phyloP scores from a whole-genome alignment of 2,888 invertebrate species.

The Erynnis tages region DNA sequence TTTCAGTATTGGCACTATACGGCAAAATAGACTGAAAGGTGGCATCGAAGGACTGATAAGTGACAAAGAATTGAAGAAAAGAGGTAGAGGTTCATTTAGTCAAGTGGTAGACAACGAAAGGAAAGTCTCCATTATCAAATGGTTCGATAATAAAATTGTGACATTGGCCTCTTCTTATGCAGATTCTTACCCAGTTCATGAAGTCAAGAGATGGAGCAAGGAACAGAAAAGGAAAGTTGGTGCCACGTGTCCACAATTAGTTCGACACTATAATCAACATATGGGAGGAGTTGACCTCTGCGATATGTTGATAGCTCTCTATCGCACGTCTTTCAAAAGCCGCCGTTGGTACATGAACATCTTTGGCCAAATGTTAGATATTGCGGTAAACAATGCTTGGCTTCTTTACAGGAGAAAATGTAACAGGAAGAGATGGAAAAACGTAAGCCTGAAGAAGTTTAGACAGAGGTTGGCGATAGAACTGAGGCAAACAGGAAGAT shows the following conservation, averaged over 20 bases:
- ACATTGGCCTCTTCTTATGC: neutral
- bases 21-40: conserved; percentile 30
- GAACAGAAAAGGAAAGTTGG: neutral
- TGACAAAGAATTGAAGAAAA: conserved; percentile 29
- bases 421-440: no score
- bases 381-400: no score
- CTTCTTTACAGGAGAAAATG: no score
- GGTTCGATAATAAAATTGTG: conserved; percentile 31
- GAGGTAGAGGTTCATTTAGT: conserved; percentile 24
- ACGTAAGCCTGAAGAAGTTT: no score
- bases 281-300: neutral
- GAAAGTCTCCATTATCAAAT: conserved; percentile 32
- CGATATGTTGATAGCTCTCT: neutral
- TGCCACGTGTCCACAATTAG: neutral
- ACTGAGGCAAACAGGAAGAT: no score
- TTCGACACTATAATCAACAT: no score
- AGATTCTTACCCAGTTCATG: neutral
- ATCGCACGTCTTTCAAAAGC: no score
- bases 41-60: conserved; percentile 25
- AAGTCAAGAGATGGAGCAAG: neutral
- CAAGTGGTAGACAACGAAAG: conserved; percentile 29
- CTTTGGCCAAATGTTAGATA: no score
- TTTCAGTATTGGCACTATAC: conserved; percentile 30
- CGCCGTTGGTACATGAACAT: no score
- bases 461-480: no score